These are phyloP conservation scores for Myotis findleyi DNA, from an alignment of 2,797 vertebrate genomes.

Conservation along the genomic window DNA sequence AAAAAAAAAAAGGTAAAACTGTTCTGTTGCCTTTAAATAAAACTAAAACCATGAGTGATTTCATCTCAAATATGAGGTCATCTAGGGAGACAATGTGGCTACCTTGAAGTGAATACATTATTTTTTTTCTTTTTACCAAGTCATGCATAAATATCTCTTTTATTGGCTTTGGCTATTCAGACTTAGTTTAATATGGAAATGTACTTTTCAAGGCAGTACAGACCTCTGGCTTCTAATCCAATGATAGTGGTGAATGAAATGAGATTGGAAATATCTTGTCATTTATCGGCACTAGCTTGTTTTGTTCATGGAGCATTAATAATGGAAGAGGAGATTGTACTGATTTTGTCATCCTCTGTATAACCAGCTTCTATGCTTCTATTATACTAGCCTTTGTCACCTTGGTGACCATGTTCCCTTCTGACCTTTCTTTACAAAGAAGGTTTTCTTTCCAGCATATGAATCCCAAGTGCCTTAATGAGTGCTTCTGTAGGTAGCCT, in stretches of 20 bases:
- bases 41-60: slow-evolving; percentile 6
- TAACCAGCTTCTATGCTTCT: slow-evolving; percentile 32
- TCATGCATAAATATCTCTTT: slow-evolving; percentile 21
- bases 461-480: slow-evolving; percentile 67
- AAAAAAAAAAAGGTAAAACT: not conserved
- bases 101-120: not conserved
- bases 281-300: not conserved
- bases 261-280: slow-evolving; percentile 19
- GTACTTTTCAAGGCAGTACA: not conserved
- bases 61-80: not conserved
- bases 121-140: not conserved
- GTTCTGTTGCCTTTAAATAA: not conserved
- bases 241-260: not conserved
- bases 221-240: slow-evolving; percentile 19
- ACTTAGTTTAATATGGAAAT: slow-evolving; percentile 31
- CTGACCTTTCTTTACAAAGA: slow-evolving; percentile 36
- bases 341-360: slow-evolving; percentile 26
- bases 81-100: not conserved
- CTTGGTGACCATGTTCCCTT: slow-evolving; percentile 56
- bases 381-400: slow-evolving; percentile 52
- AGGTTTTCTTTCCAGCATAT: slow-evolving; percentile 56
- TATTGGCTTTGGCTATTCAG: not conserved
- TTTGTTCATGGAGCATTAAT: slow-evolving; percentile 44
- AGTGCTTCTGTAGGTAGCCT: slow-evolving; percentile 41
- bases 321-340: not conserved